Conservation (phyloP, 2,797 vertebrate species). For the Micropoecilia bifurca region DNA sequence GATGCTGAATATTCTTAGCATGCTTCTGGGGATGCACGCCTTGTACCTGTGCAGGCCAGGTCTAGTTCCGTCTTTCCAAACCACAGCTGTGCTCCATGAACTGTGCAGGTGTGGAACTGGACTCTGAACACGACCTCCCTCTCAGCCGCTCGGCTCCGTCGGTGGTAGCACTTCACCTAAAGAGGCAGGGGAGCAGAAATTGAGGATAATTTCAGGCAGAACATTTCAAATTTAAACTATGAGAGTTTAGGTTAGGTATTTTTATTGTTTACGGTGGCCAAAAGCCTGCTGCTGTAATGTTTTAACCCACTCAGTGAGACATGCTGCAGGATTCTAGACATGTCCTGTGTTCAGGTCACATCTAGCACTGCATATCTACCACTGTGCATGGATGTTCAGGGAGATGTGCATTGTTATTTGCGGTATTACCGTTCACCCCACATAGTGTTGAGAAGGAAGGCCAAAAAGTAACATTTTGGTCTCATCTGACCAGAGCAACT, state of each 20-base stretch:
- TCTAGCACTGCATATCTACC: not conserved
- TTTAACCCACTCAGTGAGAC: conserved; percentile 20
- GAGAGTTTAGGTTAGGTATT: not conserved
- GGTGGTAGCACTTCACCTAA: conserved; percentile 93
- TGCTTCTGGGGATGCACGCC: not conserved
- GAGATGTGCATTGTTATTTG: not conserved
- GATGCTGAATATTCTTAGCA: not conserved
- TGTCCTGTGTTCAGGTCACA: not conserved
- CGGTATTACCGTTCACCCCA: not conserved
- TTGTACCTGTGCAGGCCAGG: conserved; percentile 85
- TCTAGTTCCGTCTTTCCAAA: conserved; percentile 92
- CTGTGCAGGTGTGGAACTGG: conserved; percentile 93
- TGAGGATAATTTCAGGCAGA: not conserved
- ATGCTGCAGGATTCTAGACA: not conserved
- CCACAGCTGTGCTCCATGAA: conserved; percentile 89
- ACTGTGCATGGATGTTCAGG: not conserved
- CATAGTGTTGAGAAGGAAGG: not conserved
- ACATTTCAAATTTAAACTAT: not conserved
- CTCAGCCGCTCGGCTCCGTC: conserved; percentile 78
- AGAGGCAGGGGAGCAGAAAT: conserved; percentile 4
- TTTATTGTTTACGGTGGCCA: conserved; percentile 2
- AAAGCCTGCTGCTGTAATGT: conserved; percentile 1
- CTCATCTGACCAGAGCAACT: not conserved
- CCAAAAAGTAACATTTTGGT: not conserved
- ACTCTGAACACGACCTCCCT: conserved; percentile 89